Percentiles rank a stretch among this genome's conserved stretches.
phyloP scores from a whole-genome alignment of 2,888 invertebrate genomes.

The Balanococcus diminutus region DNA sequence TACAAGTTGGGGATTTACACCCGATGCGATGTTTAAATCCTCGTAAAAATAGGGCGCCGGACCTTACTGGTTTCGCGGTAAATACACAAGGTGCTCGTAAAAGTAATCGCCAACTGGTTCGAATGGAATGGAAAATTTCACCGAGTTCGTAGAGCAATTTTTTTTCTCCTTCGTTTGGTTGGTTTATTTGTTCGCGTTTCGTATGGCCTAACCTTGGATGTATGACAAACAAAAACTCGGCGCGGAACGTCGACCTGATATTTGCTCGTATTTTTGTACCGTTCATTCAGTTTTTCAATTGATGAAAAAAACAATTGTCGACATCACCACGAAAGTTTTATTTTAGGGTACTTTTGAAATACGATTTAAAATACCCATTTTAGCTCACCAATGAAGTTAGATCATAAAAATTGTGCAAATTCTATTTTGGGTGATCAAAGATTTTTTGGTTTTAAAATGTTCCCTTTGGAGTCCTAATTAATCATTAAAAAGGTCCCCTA shows the following conservation, averaged over 20 bases:
- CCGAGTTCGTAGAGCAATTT: background rate
- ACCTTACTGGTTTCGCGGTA: constrained; percentile 19
- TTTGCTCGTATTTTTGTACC: background rate
- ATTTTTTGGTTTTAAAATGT: too few relatives aligned
- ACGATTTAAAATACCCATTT: too few relatives aligned
- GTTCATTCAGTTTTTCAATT: too few relatives aligned
- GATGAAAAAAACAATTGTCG: too few relatives aligned
- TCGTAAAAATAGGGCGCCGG: constrained; percentile 32
- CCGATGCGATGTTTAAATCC: constrained; percentile 15
- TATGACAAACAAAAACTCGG: background rate
- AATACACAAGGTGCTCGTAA: background rate
- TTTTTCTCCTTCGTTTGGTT: background rate
- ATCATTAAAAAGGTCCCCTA: too few relatives aligned
- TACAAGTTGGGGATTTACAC: constrained; percentile 29
- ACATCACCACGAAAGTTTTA: too few relatives aligned
- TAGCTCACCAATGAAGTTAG: too few relatives aligned
- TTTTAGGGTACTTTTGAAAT: too few relatives aligned
- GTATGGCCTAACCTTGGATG: background rate
- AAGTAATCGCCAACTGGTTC: background rate
- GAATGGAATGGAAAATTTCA: background rate
- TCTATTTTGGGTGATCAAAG: too few relatives aligned
- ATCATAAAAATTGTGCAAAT: too few relatives aligned
- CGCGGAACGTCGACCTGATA: background rate
- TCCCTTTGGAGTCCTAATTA: too few relatives aligned
- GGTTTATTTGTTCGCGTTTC: background rate